Evolutionary conservation across 2,888 invertebrate species (phyloP).

Genomic region (Dione juno): DNA sequence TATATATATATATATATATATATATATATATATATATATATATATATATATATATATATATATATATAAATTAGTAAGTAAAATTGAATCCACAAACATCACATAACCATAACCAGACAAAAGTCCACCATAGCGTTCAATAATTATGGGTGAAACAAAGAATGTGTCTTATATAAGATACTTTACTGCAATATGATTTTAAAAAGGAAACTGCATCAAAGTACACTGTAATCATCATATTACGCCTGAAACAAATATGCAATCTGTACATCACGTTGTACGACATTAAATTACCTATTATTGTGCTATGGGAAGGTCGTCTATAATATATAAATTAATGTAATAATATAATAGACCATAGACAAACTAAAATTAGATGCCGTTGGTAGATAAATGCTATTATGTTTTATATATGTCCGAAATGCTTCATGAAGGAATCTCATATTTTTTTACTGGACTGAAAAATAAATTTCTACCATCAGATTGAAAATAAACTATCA

Average conservation of each 20-base stretch:
- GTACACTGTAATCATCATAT: conserved; percentile 23
- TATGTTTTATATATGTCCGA: background rate
- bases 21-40: too few relatives aligned
- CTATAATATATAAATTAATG: conserved; percentile 15
- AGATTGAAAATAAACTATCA: too few relatives aligned
- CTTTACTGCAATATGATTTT: conserved; percentile 15
- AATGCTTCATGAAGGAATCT: background rate
- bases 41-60: too few relatives aligned
- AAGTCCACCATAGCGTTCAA: background rate
- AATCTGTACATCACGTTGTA: conserved; percentile 28
- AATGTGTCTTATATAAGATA: conserved; percentile 14
- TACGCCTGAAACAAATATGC: conserved; percentile 23
- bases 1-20: too few relatives aligned
- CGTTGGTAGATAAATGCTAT: background rate
- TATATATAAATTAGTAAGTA: too few relatives aligned
- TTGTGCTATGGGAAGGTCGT: conserved; percentile 25
- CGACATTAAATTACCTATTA: conserved; percentile 36
- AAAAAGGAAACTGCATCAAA: conserved; percentile 16
- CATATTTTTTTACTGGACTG: too few relatives aligned
- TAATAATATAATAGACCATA: conserved; percentile 3
- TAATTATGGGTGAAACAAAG: background rate
- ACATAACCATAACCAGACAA: background rate
- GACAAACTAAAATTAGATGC: background rate
- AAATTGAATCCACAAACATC: too few relatives aligned
- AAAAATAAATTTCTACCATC: too few relatives aligned